Evolutionary conservation across 2,797 vertebrate genomes (phyloP), one percentile per base, ranked within the genome.

Genomic region (Thunnus albacares): DNA sequence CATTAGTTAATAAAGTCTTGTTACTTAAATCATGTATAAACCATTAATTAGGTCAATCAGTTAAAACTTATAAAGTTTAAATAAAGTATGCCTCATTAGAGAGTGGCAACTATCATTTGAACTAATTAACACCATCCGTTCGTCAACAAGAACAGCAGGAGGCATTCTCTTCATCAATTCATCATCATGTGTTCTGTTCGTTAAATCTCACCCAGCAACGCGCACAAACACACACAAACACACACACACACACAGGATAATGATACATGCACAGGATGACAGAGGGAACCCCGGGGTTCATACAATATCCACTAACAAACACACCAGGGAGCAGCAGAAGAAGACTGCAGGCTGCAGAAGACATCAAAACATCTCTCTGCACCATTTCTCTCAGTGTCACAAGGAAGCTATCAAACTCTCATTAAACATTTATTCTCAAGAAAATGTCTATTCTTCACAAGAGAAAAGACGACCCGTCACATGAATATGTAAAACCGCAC

Each of bases 371-470:
- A 59, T 66, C 70, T 75, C 61, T 41, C 41, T 22, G 52, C 67
- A 45, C 17, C 53, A 18, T 71, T 67, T 56, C 69, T 38, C 64
- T 45, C 18, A 2, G 59, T 80, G 79, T 80, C 84, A 71, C 43
- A 20, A 24, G 5, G 33, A 71, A 66, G 43, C 64, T 1, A 69
- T 86, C 77, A 78, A 67, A 71, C 56, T 68, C 70, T 75, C 75
- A 82, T 88, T 75, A 81, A 89, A 84, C 72, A 81, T 81, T 82
- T 45, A 87, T 74, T 72, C 11, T 51, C 53, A 26, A 30, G 22
- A 71, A 73, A 69, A 78, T 13, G 12, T 49, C 14, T 52, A 17
- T 61, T 67, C 28, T 82, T 71, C 41, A 26, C 10, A 13, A 52
- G 22, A 47, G 20, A 17, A 52, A 12, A 53, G 38, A 15, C 4